A percentile compares a stretch with the other conserved stretches of the same genome.
Conservation (phyloP, 2,888 invertebrate species). For the Toxonevra muliebris region DNA sequence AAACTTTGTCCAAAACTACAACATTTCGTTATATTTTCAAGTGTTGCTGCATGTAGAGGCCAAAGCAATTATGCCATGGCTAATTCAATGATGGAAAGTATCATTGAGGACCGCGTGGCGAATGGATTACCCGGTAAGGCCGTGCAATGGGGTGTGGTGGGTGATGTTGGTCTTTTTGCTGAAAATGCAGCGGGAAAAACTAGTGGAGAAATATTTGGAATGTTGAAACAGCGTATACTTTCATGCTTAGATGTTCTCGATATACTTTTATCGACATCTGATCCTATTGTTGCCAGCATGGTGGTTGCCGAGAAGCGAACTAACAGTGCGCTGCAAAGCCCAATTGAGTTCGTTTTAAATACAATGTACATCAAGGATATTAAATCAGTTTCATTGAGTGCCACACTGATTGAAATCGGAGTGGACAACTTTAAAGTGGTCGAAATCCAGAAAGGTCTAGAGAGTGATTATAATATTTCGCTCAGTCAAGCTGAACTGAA, state of each 20-base stretch:
- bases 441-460: slow-evolving; percentile 92
- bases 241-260: slow-evolving; percentile 83
- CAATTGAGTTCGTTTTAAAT: slow-evolving; percentile 78
- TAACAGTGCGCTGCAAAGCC: slow-evolving; percentile 71
- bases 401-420: slow-evolving; percentile 87
- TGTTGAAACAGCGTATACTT: slow-evolving; percentile 84
- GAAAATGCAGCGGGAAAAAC: slow-evolving; percentile 77
- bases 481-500: slow-evolving; percentile 61
- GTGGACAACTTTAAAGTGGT: slow-evolving; percentile 98
- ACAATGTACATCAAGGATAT: slow-evolving; percentile 75
- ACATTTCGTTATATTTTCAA: slow-evolving; percentile 91
- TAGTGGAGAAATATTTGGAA: slow-evolving; percentile 79
- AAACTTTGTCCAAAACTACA: slow-evolving; percentile 69
- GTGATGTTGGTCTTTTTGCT: slow-evolving; percentile 85
- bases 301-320: slow-evolving; percentile 87
- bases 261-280: slow-evolving; percentile 75
- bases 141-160: slow-evolving; percentile 93
- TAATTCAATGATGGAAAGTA: slow-evolving; percentile 38
- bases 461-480: slow-evolving; percentile 84
- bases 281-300: slow-evolving; percentile 80
- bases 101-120: slow-evolving; percentile 74
- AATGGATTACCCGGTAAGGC: slow-evolving; percentile 82
- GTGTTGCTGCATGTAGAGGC: slow-evolving; percentile 80
- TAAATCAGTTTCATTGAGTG: slow-evolving; percentile 75
- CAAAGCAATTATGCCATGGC: slow-evolving; percentile 71